These are phyloP conservation scores for Tadarida brasiliensis DNA, from an alignment of 2,797 vertebrate species.

Conservation along the genomic window DNA sequence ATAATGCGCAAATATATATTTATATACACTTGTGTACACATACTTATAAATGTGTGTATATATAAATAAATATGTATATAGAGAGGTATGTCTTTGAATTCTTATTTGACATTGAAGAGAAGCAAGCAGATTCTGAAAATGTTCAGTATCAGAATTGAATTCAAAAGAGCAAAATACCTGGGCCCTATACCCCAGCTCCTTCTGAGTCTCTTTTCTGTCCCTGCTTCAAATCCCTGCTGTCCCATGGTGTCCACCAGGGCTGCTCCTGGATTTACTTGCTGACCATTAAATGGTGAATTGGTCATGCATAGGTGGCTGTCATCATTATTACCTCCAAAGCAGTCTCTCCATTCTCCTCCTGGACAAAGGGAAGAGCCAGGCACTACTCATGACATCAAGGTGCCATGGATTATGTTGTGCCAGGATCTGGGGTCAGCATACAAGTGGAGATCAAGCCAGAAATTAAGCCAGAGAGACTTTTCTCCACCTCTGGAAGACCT, in stretches of 20 bases:
- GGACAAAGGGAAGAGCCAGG: not conserved
- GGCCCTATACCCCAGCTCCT: not conserved
- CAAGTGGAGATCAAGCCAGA: not conserved
- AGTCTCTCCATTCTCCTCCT: not conserved
- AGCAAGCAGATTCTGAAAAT: conserved; percentile 38
- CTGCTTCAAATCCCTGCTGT: not conserved
- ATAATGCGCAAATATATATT: not conserved
- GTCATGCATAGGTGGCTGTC: not conserved
- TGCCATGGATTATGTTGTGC: not conserved
- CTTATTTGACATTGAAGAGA: conserved; percentile 29
- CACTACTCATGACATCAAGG: not conserved
- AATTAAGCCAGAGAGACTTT: not conserved
- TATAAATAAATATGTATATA: not conserved
- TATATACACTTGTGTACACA: not conserved
- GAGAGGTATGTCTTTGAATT: not conserved
- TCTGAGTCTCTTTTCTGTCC: not conserved
- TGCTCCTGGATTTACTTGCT: not conserved
- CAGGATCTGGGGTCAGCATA: not conserved
- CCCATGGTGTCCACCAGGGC: not conserved
- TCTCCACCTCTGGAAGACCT: not conserved
- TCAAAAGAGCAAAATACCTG: not conserved
- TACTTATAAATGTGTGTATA: not conserved
- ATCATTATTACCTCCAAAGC: fast-evolving
- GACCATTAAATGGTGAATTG: not conserved
- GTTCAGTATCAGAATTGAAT: not conserved